Conservation (phyloP, 2,113 vertebrate genomes). For the Sebastes schlegelii region DNA sequence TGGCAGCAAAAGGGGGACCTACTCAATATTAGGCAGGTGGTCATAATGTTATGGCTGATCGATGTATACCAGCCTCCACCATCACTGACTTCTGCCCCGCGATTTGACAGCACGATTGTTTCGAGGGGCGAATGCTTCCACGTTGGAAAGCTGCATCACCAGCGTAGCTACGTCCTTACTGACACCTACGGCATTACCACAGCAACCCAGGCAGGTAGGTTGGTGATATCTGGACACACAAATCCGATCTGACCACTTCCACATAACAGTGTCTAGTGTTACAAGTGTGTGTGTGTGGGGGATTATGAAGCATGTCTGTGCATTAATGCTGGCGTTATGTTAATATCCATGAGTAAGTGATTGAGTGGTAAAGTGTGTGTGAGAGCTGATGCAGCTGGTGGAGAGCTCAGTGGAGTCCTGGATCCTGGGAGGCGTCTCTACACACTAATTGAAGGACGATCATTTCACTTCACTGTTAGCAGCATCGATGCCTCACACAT, state of each 20-base stretch:
- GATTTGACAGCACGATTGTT: too few relatives aligned
- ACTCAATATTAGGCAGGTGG: too few relatives aligned
- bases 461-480: conserved; percentile 43
- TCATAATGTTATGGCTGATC: too few relatives aligned
- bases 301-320: neutral
- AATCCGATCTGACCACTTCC: too few relatives aligned
- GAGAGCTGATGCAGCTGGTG: conserved; percentile 40
- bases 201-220: neutral
- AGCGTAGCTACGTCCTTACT: neutral
- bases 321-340: neutral
- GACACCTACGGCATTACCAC: neutral
- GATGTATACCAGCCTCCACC: too few relatives aligned
- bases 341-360: neutral
- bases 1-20: too few relatives aligned
- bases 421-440: conserved; percentile 20
- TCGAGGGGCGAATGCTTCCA: neutral
- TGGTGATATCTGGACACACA: too few relatives aligned
- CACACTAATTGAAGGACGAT: conserved; percentile 49
- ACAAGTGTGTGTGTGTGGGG: neutral
- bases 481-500: conserved; percentile 10
- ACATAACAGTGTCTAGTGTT: neutral
- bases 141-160: neutral
- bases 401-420: conserved; percentile 11
- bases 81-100: too few relatives aligned
- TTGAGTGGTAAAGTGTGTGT: neutral